Evolutionary conservation across 2,888 invertebrate genomes (phyloP).

Genomic region (Caradrina kadenii): DNA sequence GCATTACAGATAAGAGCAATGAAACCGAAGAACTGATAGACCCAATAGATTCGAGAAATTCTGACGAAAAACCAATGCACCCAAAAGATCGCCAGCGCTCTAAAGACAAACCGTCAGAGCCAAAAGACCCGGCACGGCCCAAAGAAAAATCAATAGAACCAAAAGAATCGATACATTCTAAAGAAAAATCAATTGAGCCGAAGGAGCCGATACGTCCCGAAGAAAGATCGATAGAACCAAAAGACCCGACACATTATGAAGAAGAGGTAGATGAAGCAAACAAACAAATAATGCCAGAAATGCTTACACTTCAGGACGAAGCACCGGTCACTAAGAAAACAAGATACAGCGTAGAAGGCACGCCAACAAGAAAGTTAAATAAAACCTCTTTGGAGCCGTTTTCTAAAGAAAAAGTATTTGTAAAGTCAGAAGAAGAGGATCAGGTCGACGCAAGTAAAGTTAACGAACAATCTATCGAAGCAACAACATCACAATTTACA

Average conservation of each 20-base stretch:
- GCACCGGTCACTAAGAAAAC: constrained; percentile 24
- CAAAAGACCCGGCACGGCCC: no score
- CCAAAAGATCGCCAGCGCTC: no score
- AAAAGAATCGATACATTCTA: no score
- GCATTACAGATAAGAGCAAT: background rate
- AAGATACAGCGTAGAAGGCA: constrained; percentile 41
- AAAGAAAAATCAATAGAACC: no score
- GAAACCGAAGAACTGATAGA: background rate
- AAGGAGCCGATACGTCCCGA: background rate
- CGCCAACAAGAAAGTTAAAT: background rate
- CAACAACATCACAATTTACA: background rate
- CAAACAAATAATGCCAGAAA: constrained; percentile 27
- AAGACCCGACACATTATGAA: background rate
- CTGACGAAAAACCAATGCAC: background rate
- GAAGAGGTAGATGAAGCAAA: constrained; percentile 5
- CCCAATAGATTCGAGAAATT: background rate
- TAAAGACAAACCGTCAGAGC: no score
- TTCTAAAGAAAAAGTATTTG: background rate
- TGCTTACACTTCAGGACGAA: background rate
- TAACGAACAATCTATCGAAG: constrained; percentile 51
- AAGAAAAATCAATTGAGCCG: no score
- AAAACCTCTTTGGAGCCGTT: background rate
- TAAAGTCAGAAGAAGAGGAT: constrained; percentile 44
- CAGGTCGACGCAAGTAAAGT: constrained; percentile 61
- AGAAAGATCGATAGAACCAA: background rate